Evolutionary conservation across 2,113 vertebrate species (phyloP).

Genomic region (Rhadina sibilatrix): DNA sequence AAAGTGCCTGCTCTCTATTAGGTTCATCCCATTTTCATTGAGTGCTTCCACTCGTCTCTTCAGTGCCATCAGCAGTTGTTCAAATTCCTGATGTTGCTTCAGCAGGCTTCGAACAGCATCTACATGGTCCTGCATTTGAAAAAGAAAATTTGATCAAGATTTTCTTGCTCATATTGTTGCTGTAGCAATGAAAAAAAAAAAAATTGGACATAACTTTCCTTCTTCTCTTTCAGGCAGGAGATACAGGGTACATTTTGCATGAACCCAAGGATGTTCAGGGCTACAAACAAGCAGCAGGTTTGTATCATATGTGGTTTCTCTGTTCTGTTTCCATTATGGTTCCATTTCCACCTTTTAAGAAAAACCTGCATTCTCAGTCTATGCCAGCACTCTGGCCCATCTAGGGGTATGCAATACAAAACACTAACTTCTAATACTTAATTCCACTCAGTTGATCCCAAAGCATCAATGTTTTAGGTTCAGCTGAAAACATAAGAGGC

Average conservation of each 20-base stretch:
- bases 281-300: not conserved
- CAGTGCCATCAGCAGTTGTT: conserved; percentile 72
- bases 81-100: conserved; percentile 81
- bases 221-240: not conserved
- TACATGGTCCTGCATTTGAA: conserved; percentile 77
- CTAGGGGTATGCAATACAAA: not conserved
- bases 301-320: not conserved
- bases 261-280: not conserved
- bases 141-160: not conserved
- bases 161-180: not conserved
- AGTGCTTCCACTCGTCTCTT: conserved; percentile 75
- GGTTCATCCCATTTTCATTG: conserved; percentile 63
- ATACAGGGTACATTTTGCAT: not conserved
- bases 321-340: not conserved
- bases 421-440: not conserved
- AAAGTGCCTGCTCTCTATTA: conserved; percentile 72
- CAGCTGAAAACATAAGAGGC: not conserved
- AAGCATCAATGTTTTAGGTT: not conserved
- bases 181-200: not conserved
- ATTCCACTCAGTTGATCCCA: not conserved
- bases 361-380: not conserved
- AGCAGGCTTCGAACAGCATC: conserved; percentile 78
- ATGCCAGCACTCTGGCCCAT: not conserved
- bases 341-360: not conserved
- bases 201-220: not conserved